Conservation (phyloP, 2,797 vertebrate genomes). For the Oreortyx pictus region DNA sequence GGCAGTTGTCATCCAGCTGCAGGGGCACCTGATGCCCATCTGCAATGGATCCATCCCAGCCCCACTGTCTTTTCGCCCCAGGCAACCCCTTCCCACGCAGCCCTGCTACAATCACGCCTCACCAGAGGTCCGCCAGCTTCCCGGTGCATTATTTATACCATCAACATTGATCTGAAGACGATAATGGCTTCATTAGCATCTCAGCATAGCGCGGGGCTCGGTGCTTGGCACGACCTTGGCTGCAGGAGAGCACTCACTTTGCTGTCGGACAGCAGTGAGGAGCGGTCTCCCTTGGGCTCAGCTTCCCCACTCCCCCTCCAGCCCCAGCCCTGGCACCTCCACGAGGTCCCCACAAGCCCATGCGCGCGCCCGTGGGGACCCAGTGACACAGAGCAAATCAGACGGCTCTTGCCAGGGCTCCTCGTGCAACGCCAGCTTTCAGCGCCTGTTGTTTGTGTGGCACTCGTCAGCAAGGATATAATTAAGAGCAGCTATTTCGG, state of each 20-base stretch:
- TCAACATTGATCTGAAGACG: conserved; percentile 53
- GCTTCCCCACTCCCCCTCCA: background rate
- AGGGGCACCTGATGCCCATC: too few relatives aligned
- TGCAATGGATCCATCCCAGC: background rate
- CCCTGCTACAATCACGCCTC: background rate
- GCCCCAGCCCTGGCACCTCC: background rate
- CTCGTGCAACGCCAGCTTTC: background rate
- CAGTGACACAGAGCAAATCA: background rate
- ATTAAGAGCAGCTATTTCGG: conserved; percentile 72
- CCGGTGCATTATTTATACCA: conserved; percentile 62
- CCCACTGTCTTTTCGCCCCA: background rate
- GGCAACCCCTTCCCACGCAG: conserved; percentile 28
- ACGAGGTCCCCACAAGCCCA: background rate
- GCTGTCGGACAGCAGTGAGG: background rate
- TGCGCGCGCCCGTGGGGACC: accelerated
- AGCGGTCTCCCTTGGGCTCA: background rate
- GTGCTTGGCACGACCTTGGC: conserved; percentile 56
- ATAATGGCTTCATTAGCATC: conserved; percentile 73
- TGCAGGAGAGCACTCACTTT: conserved; percentile 26
- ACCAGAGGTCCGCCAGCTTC: background rate
- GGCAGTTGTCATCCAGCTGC: too few relatives aligned
- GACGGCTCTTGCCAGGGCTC: background rate
- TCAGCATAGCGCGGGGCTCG: background rate
- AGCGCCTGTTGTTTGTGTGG: conserved; percentile 39
- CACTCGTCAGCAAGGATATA: conserved; percentile 56